These are phyloP conservation scores for Pterostichus niger DNA, from an alignment of 2,888 invertebrate species.

Conservation along the genomic window DNA sequence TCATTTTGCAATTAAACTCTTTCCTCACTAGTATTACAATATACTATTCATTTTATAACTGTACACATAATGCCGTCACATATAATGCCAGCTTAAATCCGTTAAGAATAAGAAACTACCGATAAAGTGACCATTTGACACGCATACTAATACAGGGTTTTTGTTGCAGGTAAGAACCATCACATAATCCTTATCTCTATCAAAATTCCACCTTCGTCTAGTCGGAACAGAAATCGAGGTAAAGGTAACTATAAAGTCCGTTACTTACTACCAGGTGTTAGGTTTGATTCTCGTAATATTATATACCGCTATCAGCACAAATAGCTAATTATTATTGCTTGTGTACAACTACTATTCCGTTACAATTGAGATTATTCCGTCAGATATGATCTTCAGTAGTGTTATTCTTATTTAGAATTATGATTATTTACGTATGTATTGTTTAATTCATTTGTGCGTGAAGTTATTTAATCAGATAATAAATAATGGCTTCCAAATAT, in stretches of 20 bases:
- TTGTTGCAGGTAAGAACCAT: constrained; percentile 27
- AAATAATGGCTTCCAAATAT: no score
- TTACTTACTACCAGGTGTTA: constrained; percentile 6
- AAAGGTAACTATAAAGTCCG: constrained; percentile 19
- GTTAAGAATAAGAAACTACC: constrained; percentile 13
- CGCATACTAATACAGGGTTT: constrained; percentile 27
- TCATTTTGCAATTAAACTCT: no score
- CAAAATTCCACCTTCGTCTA: constrained; percentile 21
- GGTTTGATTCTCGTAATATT: neutral
- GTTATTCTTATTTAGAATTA: no score
- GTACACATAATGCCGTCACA: neutral
- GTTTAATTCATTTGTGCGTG: no score
- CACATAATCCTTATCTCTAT: constrained; percentile 21
- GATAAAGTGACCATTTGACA: constrained; percentile 14
- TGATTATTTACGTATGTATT: no score
- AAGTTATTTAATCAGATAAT: no score
- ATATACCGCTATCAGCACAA: neutral
- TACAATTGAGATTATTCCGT: neutral
- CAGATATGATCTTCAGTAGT: neutral
- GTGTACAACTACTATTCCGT: neutral
- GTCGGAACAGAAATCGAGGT: neutral
- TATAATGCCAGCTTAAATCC: neutral
- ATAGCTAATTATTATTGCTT: neutral
- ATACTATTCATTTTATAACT: neutral
- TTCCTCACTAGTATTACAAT: no score